These are phyloP conservation scores for Eutrigla gurnardus DNA, from an alignment of 2,797 vertebrate species.

Conservation along the genomic window DNA sequence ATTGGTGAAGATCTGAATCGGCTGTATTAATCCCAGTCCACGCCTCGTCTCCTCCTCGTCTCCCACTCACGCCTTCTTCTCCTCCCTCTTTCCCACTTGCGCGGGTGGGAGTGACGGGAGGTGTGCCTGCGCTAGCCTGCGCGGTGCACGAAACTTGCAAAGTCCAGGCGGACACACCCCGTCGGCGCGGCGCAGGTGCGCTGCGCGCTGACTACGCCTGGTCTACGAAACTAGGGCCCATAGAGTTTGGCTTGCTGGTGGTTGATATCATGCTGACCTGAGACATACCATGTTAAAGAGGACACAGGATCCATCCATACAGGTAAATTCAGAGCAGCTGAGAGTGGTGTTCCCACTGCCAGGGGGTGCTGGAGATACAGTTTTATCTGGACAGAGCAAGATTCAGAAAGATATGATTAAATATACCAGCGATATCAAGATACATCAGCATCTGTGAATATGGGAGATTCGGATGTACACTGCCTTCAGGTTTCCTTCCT, in stretches of 20 bases:
- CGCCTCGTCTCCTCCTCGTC: too few species aligned
- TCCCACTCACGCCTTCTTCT: too few species aligned
- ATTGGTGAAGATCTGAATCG: too few species aligned
- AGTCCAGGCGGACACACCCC: too few species aligned
- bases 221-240: too few species aligned
- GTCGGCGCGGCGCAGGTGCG: too few species aligned
- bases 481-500: not conserved
- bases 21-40: too few species aligned
- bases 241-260: not conserved
- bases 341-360: constrained; percentile 69
- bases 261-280: accelerated
- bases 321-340: constrained; percentile 87
- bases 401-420: constrained; percentile 19
- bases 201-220: too few species aligned
- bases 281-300: constrained; percentile 83
- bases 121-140: too few species aligned
- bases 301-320: constrained; percentile 84
- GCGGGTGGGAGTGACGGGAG: too few species aligned
- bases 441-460: not conserved
- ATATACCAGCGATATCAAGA: not conserved
- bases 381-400: constrained; percentile 63
- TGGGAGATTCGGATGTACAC: not conserved
- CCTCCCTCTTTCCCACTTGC: too few species aligned
- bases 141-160: too few species aligned
- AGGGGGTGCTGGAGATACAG: constrained; percentile 61